Evolutionary conservation across 2,797 vertebrate species (phyloP), one percentile per base, ranked within the genome.

Genomic region (Sebastes oblongus): DNA sequence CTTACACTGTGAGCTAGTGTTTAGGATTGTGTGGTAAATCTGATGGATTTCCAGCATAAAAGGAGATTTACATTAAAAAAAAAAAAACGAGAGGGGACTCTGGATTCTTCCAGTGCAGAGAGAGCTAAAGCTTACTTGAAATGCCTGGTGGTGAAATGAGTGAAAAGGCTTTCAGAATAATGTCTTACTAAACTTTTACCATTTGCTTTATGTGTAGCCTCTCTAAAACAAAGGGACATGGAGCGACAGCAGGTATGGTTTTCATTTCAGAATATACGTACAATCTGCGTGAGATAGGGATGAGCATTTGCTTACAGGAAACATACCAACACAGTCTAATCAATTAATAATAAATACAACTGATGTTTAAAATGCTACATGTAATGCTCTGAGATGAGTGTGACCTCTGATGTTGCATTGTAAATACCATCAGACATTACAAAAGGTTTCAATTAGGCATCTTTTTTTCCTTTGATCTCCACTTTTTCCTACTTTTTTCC

Each of bases 1-100:
- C 18, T 16, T 46, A 52, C 22, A 66, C 13, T 14, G 25, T 8
- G 42, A 70, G 66, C 30, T 32, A 18, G 27, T 50, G 50, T 24
- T 69, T 13, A 61, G 25, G 59, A 66, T 13, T 64, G 9, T 61
- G 72, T 12, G 30, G 58, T 66, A 60, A 70, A 69, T 75, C 32
- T 62, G 59, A 62, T 9, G 22, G 52, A 75, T 71, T 66, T 79
- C 29, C 27, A 54, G 22, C 64, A 70, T 54, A 75, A 78, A 58
- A 30, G 60, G 18, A 80, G 62, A 77, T 32, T 59, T 6, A 70
- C 9, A 42, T 20, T 24, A 24, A 24, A 42, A 77, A 3, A 34
- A 27, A 27, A 27, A 9, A 36, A 27, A 20, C 3, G 13, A 30
- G 16, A 73, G 12, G 20, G 50, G 30, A 3, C 12, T 32, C 30